These are phyloP conservation scores for Acrobasis repandana DNA, from an alignment of 2,888 invertebrate species.

Conservation along the genomic window DNA sequence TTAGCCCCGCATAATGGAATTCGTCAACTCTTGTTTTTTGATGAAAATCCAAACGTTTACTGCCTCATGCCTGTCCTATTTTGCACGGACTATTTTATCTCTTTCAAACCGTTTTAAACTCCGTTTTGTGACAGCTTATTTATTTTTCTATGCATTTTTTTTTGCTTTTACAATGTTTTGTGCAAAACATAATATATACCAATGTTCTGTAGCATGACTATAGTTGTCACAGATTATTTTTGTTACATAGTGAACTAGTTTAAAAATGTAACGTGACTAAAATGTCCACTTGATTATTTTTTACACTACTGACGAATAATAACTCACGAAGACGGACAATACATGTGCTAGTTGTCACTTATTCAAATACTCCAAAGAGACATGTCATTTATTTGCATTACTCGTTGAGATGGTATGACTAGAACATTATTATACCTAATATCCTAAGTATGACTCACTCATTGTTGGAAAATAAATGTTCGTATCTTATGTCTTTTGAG, in stretches of 20 bases:
- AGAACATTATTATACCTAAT: too few species aligned
- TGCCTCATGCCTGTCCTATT: not conserved
- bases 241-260: too few species aligned
- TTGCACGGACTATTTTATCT: not conserved
- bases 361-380: too few species aligned
- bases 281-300: too few species aligned
- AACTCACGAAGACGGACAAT: too few species aligned
- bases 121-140: not conserved
- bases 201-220: not conserved
- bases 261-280: too few species aligned
- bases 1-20: conserved; percentile 59
- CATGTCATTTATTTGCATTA: too few species aligned
- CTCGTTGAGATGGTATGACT: too few species aligned
- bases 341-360: too few species aligned
- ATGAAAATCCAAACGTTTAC: conserved; percentile 40
- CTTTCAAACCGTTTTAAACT: not conserved
- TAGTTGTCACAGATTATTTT: too few species aligned
- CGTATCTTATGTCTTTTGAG: not conserved
- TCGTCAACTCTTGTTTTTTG: conserved; percentile 52
- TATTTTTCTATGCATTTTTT: not conserved
- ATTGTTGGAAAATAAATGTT: not conserved
- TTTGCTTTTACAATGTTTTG: not conserved
- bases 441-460: too few species aligned
- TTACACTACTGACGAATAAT: too few species aligned
- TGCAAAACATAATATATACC: not conserved